Evolutionary conservation across 2,113 vertebrate genomes (phyloP).

Genomic region (Heptranchias perlo): DNA sequence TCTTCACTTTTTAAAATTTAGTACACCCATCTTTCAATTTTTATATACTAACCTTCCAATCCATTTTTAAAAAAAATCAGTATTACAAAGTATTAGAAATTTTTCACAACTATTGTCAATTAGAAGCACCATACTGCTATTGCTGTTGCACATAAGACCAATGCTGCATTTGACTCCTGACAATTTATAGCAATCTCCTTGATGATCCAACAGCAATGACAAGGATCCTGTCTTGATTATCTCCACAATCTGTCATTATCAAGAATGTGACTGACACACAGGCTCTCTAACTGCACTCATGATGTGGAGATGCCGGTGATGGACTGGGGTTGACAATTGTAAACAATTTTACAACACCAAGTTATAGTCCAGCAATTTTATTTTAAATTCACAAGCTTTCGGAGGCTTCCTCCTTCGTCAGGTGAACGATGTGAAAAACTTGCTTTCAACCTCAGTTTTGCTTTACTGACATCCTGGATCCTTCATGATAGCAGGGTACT

Average conservation of each 20-base stretch:
- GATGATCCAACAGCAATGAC: neutral
- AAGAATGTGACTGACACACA: neutral
- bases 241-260: slow-evolving; percentile 8
- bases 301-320: too few species aligned
- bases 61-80: neutral
- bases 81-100: neutral
- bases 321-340: too few species aligned
- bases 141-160: neutral
- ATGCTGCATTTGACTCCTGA: neutral
- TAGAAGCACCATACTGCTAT: neutral
- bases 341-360: too few species aligned
- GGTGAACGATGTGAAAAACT: too few species aligned
- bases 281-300: neutral
- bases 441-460: slow-evolving; percentile 15
- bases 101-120: neutral
- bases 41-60: neutral
- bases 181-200: neutral
- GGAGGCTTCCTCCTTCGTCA: too few species aligned
- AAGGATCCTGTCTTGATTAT: neutral
- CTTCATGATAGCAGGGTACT: neutral
- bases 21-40: neutral
- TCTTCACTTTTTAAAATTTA: neutral
- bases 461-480: neutral
- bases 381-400: too few species aligned
- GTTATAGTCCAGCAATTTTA: too few species aligned